Base-by-base conservation (phyloP, 2,888 invertebrate species). In the Drosophila hamatofila region DNA sequence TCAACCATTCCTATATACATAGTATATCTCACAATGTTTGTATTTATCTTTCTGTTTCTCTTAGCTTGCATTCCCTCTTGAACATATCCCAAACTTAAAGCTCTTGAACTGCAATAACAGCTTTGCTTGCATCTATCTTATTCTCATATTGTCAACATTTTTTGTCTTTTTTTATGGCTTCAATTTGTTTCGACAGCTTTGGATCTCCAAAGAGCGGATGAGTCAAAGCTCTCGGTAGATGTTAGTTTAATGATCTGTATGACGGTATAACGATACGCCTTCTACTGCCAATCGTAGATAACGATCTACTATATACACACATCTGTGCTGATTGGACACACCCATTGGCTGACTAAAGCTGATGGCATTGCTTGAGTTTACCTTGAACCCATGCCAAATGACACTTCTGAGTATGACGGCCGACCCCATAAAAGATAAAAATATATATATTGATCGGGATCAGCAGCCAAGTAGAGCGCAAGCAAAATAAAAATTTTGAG, bases 291-390 rank as follows among this genome's bases (percentile, higher is more conserved):
- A n/a, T n/a, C n/a, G n/a, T n/a, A n/a, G n/a, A n/a, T n/a, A n/a
- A n/a, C 30, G 41, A 16, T 41, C 44, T 23, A 23, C 23, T 23
- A 23, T 16, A 23, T 44, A 11, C 12, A 18, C 11, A 18, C n/a
- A n/a, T 27, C 4, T 39, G 39, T 16, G 27, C 21, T 5, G 21
- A 30, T 33, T 7, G 56, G 56, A 42, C 56, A 56, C 56, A 56
- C 56, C 56, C 56, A 14, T 8, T 44, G 16, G n/a, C 56, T 56
- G 42, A 33, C 56, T 49, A 33, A 44, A 23, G 42, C 42, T 44
- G 42, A 33, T 30, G 42, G 33, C 56, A 42, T 56, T 30, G 21
- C 21, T 18, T 16, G 27, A 2, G 1, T n/a, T 6, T 21, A 21
- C 49, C 49, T 33, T 33, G 49, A 49, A 33, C 49, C 14, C 49